Conservation (phyloP, 2,797 vertebrate species). For the Chanos chanos region DNA sequence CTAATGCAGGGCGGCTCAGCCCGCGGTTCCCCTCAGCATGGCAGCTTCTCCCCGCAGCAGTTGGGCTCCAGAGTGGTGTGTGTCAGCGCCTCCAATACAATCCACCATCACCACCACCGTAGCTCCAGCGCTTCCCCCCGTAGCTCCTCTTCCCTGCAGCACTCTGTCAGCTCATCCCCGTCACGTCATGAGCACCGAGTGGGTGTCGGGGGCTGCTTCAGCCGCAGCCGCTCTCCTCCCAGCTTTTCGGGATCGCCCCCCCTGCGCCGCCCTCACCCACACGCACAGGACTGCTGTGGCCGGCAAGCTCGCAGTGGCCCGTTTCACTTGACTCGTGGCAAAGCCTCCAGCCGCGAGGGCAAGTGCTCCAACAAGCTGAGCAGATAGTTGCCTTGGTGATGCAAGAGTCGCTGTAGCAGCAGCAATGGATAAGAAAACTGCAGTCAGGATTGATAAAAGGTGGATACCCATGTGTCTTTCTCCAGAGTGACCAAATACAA, state of each 20-base stretch:
- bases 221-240: slow-evolving; percentile 91
- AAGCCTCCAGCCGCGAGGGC: slow-evolving; percentile 77
- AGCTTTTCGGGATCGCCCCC: slow-evolving; percentile 92
- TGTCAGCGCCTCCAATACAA: slow-evolving; percentile 74
- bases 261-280: slow-evolving; percentile 81
- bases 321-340: slow-evolving; percentile 74
- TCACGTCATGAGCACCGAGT: slow-evolving; percentile 85
- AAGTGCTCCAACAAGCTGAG: slow-evolving; percentile 93
- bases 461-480: too few relatives aligned
- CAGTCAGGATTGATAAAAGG: too few relatives aligned
- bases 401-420: not conserved
- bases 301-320: slow-evolving; percentile 80
- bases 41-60: slow-evolving; percentile 75
- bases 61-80: slow-evolving; percentile 80
- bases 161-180: slow-evolving; percentile 92
- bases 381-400: slow-evolving; percentile 80
- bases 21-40: slow-evolving; percentile 78
- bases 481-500: too few relatives aligned
- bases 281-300: slow-evolving; percentile 88
- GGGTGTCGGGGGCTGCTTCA: slow-evolving; percentile 65
- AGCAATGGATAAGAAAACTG: not conserved
- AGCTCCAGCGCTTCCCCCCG: slow-evolving; percentile 94
- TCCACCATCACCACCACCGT: slow-evolving; percentile 69
- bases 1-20: slow-evolving; percentile 84
- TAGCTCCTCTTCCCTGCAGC: slow-evolving; percentile 91